These are phyloP conservation scores for Amphibalanus amphitrite DNA, from an alignment of 1,140 invertebrate genomes.

Conservation along the genomic window DNA sequence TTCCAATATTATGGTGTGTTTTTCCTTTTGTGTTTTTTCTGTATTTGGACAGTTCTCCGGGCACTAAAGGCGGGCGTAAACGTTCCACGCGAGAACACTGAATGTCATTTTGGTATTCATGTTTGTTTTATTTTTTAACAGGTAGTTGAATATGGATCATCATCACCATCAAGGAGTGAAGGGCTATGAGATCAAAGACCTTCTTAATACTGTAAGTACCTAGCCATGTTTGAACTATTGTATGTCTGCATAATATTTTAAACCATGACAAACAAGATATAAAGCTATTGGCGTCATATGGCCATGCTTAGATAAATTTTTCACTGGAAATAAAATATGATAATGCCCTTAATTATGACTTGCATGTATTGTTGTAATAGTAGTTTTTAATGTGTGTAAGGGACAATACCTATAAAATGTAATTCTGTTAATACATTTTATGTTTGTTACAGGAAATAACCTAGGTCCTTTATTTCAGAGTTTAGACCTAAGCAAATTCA, in stretches of 20 bases:
- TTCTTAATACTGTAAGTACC: too few relatives aligned
- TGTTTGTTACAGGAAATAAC: neutral
- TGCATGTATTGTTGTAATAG: neutral
- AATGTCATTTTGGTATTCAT: too few relatives aligned
- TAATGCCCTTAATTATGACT: neutral
- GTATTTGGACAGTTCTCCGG: too few relatives aligned
- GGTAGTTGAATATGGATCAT: too few relatives aligned
- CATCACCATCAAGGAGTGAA: too few relatives aligned
- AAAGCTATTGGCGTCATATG: neutral
- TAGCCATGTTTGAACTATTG: too few relatives aligned
- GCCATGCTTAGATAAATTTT: neutral
- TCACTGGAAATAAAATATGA: neutral
- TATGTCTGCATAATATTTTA: neutral
- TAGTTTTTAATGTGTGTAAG: neutral
- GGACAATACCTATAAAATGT: neutral
- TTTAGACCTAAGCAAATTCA: slow-evolving; percentile 4
- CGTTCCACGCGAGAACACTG: too few relatives aligned
- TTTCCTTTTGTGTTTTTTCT: too few relatives aligned
- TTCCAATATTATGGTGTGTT: too few relatives aligned
- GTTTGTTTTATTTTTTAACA: too few relatives aligned
- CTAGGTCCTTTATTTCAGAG: neutral
- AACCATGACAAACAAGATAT: neutral
- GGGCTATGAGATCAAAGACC: too few relatives aligned
- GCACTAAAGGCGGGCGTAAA: too few relatives aligned
- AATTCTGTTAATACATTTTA: neutral